Conservation (phyloP, 2,888 invertebrate genomes). For the Phorcus lineatus region DNA sequence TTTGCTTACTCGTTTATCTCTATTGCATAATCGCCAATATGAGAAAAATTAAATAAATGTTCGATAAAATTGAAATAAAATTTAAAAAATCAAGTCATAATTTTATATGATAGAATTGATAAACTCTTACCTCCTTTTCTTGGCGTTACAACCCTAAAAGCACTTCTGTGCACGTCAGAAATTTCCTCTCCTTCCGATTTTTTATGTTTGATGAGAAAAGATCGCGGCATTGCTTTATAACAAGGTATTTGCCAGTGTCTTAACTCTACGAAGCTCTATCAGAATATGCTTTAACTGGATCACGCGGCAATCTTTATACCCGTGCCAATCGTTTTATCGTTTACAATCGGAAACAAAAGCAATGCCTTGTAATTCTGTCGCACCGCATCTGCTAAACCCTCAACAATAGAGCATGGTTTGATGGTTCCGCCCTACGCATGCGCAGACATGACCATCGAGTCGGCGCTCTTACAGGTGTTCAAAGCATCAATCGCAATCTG, state of each 20-base stretch:
- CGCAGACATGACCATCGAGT: background rate
- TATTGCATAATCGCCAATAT: no score
- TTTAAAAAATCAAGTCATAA: no score
- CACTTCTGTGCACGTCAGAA: slow-evolving; percentile 46
- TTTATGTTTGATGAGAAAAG: slow-evolving; percentile 29
- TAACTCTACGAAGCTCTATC: background rate
- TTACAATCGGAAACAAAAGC: slow-evolving; percentile 24
- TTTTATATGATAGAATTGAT: no score
- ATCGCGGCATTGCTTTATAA: slow-evolving; percentile 23
- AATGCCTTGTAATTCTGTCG: slow-evolving; percentile 17
- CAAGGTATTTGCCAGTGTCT: background rate
- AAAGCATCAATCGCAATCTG: slow-evolving; percentile 16
- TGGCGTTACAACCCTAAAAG: slow-evolving; percentile 53
- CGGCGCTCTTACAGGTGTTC: slow-evolving; percentile 5
- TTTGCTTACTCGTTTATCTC: no score
- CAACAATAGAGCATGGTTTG: slow-evolving; percentile 8
- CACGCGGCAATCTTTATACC: slow-evolving; percentile 26
- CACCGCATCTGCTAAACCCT: slow-evolving; percentile 10
- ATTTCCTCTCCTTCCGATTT: slow-evolving; percentile 29
- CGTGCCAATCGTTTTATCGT: slow-evolving; percentile 23
- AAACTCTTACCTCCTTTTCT: slow-evolving; percentile 44
- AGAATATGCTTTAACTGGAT: slow-evolving; percentile 24
- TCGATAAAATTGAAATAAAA: no score
- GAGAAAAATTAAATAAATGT: no score
- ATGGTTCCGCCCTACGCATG: slow-evolving; percentile 17